Evolutionary conservation across 2,888 invertebrate species (phyloP).

Genomic region (Athalia circularis): DNA sequence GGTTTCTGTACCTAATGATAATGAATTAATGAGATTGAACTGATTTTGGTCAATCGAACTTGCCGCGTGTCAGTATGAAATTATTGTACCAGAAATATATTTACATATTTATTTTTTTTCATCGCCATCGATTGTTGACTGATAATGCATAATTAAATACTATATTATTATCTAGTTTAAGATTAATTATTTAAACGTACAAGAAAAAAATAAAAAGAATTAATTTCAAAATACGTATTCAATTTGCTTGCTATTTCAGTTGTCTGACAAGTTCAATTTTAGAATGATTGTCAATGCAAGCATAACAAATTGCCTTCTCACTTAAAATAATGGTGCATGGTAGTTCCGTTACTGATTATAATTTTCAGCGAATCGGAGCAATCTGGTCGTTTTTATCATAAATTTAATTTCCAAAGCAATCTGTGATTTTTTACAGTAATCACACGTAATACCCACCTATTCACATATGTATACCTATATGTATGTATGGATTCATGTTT

Average conservation of each 20-base stretch:
- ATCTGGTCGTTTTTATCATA: not conserved
- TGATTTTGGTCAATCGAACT: constrained; percentile 12
- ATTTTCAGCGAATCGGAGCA: not conserved
- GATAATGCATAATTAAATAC: not conserved
- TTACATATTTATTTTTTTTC: constrained; percentile 14
- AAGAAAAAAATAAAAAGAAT: not conserved
- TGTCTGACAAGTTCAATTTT: not conserved
- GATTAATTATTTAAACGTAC: constrained; percentile 27
- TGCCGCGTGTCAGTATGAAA: not conserved
- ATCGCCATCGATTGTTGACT: constrained; percentile 10
- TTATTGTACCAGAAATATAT: constrained; percentile 3
- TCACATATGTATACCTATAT: no score
- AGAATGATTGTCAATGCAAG: not conserved
- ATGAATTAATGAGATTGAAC: not conserved
- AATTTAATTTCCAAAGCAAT: not conserved
- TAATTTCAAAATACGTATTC: constrained; percentile 4
- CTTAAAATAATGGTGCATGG: no score
- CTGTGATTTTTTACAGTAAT: not conserved
- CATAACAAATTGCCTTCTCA: not conserved
- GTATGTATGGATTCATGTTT: not conserved
- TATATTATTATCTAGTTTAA: constrained; percentile 25
- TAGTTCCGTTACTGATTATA: no score
- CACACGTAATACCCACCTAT: no score
- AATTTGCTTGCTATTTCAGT: not conserved
- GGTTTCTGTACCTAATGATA: no score